Conservation (phyloP, 2,113 vertebrate species). For the Oryzias melastigma region DNA sequence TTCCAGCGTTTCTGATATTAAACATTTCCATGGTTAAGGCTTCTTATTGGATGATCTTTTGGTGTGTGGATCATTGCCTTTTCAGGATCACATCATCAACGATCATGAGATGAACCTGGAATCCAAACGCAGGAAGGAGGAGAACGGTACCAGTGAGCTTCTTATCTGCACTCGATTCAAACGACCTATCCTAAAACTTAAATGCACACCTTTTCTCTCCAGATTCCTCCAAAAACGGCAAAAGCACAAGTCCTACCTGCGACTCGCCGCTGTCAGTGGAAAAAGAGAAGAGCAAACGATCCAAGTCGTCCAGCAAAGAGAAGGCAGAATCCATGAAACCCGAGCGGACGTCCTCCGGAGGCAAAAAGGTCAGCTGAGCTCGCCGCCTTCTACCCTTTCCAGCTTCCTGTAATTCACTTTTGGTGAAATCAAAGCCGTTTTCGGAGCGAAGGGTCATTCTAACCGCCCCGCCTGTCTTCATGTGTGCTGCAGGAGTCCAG, state of each 20-base stretch:
- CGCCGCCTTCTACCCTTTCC: background rate
- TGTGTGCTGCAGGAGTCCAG: constrained; percentile 86
- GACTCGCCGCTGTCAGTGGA: constrained; percentile 90
- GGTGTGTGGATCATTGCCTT: constrained; percentile 9
- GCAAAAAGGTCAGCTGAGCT: constrained; percentile 84
- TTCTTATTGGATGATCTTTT: background rate
- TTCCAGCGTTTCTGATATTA: background rate
- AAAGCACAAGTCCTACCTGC: constrained; percentile 92
- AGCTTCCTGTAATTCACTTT: background rate
- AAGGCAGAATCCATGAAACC: constrained; percentile 91
- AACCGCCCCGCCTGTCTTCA: no score
- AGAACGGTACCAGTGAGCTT: constrained; percentile 89
- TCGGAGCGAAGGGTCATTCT: no score
- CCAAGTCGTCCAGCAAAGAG: constrained; percentile 96
- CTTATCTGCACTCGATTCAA: constrained; percentile 5
- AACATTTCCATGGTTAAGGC: background rate
- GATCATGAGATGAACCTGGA: constrained; percentile 86
- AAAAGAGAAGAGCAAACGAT: constrained; percentile 92
- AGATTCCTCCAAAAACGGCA: constrained; percentile 92
- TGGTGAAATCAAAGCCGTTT: background rate
- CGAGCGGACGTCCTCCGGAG: constrained; percentile 90
- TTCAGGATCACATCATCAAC: constrained; percentile 84
- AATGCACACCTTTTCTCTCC: constrained; percentile 16
- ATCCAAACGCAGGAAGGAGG: constrained; percentile 90
- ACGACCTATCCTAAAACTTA: no score